Percentiles rank a stretch among this genome's conserved stretches.
Evolutionary conservation across 2,113 vertebrate genomes (phyloP).

Genomic region (Halcyon malimbica): DNA sequence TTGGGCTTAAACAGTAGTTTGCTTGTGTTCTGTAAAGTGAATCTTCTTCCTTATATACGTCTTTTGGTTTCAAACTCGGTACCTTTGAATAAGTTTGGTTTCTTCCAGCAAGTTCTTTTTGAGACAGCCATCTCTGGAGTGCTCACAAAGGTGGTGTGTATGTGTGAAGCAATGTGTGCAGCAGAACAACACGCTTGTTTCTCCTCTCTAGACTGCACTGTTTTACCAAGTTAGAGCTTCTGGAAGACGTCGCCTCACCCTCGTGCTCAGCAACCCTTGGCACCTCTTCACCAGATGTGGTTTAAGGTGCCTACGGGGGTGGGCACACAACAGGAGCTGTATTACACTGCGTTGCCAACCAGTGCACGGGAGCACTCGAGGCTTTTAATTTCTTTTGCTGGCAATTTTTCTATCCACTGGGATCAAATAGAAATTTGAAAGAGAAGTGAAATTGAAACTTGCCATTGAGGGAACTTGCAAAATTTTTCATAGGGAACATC

Average conservation of each 20-base stretch:
- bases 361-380: not conserved
- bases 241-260: not conserved
- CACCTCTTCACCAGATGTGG: not conserved
- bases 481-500: not conserved
- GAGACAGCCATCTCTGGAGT: not conserved
- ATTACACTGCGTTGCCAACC: fast-evolving
- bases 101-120: not conserved
- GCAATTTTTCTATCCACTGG: not conserved
- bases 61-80: not conserved
- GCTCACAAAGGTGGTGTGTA: not conserved
- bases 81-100: not conserved
- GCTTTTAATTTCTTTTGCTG: not conserved
- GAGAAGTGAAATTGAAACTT: not conserved
- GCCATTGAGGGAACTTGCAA: not conserved
- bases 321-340: fast-evolving
- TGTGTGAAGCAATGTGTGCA: not conserved
- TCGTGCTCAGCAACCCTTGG: not conserved
- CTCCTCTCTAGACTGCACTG: not conserved
- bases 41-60: not conserved
- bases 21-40: not conserved
- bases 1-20: not conserved
- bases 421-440: not conserved
- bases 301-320: not conserved
- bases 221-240: not conserved
- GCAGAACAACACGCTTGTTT: not conserved